Evolutionary conservation across 2,888 invertebrate genomes (phyloP), one percentile per base, ranked within the genome.

Genomic region (Kuschelorhynchus macadamiae): DNA sequence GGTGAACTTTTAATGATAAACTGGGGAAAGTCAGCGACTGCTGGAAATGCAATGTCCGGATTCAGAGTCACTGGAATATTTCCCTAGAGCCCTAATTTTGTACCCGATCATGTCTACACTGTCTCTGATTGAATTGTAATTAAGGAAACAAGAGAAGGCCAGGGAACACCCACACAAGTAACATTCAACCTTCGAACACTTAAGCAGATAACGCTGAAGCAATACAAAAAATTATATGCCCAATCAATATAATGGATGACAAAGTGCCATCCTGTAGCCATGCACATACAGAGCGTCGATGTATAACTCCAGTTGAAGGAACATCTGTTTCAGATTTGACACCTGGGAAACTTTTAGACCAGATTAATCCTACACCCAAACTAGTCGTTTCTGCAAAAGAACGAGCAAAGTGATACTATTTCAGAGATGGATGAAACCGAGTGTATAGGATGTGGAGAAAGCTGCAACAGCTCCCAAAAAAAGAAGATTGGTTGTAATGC

Each of bases 371-470:
- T 49, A 11, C 46, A 46, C 60, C 57, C 60, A 17, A 21, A 46
- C 18, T 16, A 25, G 44, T 49, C 16, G 36, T 50, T 17, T 17
- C 60, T 47, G 50, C 42, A 18, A 49, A 61, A 50, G n/a, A 61
- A 20, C 14, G 1, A 49, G 41, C 17, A 41, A 41, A 41, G 16
- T 25, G 25, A 25, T 11, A 42, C 41, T n/a, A 14, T 42, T 32
- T 20, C 47, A 21, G 17, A 46, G 25, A 20, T 42, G 14, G 18
- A 18, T 56, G 50, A 60, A 41, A 53, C 68, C 46, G 44, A 61
- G 32, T 73, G 73, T 41, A 57, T 64, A 1, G 67, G 67, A 8
- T 74, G 73, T 33, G 59, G 53, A 5, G 72, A 72, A 70, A 44
- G 71, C 42, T 72, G 69, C 50, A 11, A 46, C 12, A 72, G 7